Conservation (phyloP, 2,113 vertebrate species). For the Ciconia boyciana region DNA sequence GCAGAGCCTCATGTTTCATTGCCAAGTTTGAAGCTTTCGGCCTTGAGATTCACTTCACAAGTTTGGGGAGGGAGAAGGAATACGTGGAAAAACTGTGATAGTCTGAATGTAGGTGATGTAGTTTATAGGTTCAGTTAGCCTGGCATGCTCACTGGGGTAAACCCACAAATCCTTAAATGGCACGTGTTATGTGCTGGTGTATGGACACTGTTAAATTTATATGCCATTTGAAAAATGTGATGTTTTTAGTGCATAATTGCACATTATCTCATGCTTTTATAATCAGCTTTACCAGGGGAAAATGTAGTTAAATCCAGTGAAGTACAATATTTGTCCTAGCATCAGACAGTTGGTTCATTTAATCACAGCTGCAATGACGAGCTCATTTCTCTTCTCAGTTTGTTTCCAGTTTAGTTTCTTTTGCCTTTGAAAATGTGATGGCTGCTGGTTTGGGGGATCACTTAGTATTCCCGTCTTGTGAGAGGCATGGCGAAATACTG, state of each 20-base stretch:
- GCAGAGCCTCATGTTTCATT: background rate
- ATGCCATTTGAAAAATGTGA: background rate
- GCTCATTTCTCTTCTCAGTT: background rate
- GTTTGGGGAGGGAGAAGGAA: background rate
- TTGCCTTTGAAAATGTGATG: background rate
- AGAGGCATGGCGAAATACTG: background rate
- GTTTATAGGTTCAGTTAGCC: background rate
- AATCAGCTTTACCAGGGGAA: background rate
- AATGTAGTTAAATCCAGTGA: background rate
- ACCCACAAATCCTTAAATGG: background rate
- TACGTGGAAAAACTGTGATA: background rate
- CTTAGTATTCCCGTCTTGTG: background rate
- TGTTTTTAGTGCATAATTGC: background rate
- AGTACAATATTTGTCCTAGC: background rate
- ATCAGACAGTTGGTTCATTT: background rate
- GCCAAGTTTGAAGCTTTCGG: background rate
- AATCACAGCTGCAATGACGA: conserved; percentile 10
- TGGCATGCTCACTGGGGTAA: background rate
- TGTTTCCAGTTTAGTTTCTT: background rate
- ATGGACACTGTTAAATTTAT: background rate
- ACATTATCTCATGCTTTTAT: background rate
- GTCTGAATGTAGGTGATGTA: background rate
- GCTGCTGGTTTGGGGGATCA: background rate
- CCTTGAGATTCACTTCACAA: background rate
- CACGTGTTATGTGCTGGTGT: fast-evolving